Percentiles rank a stretch among this genome's conserved stretches.
These are phyloP conservation scores for Lasius fuliginosus DNA, from an alignment of 2,888 invertebrate species.

Conservation along the genomic window DNA sequence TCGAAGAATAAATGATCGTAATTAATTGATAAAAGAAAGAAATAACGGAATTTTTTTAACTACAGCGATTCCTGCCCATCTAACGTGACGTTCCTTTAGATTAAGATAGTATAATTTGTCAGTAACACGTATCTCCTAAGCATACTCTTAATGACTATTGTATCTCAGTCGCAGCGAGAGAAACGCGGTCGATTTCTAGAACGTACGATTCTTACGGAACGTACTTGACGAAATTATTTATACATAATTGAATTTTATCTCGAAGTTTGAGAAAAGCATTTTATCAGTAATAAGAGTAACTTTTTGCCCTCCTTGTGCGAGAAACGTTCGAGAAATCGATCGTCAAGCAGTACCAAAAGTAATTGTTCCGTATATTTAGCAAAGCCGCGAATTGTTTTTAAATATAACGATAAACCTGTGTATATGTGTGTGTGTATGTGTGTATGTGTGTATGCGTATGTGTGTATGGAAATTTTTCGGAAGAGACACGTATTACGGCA, in stretches of 20 bases:
- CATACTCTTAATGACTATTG: slow-evolving; percentile 68
- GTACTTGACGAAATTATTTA: slow-evolving; percentile 21
- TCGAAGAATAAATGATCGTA: neutral
- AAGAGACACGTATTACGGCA: slow-evolving; percentile 42
- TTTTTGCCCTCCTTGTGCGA: slow-evolving; percentile 16
- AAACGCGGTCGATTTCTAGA: slow-evolving; percentile 68
- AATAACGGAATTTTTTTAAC: neutral
- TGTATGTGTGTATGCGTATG: slow-evolving; percentile 48
- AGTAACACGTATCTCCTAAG: slow-evolving; percentile 73
- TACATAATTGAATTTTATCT: neutral
- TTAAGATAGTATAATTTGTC: slow-evolving; percentile 74
- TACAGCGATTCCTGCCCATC: slow-evolving; percentile 62
- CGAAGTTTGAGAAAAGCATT: neutral
- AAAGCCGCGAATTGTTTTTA: slow-evolving; percentile 65
- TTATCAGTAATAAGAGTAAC: neutral
- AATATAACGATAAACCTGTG: slow-evolving; percentile 57
- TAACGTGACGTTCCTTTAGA: slow-evolving; percentile 77
- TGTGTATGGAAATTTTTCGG: slow-evolving; percentile 50
- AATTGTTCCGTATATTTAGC: slow-evolving; percentile 68
- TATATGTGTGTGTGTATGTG: slow-evolving; percentile 62
- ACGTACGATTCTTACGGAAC: slow-evolving; percentile 38
- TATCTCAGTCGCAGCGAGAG: slow-evolving; percentile 66
- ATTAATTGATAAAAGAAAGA: neutral
- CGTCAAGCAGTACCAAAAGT: slow-evolving; percentile 76
- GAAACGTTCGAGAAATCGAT: slow-evolving; percentile 72